Evolutionary conservation across 2,888 invertebrate genomes (phyloP), one percentile per base, ranked within the genome.

Genomic region (Schizaphis graminum): DNA sequence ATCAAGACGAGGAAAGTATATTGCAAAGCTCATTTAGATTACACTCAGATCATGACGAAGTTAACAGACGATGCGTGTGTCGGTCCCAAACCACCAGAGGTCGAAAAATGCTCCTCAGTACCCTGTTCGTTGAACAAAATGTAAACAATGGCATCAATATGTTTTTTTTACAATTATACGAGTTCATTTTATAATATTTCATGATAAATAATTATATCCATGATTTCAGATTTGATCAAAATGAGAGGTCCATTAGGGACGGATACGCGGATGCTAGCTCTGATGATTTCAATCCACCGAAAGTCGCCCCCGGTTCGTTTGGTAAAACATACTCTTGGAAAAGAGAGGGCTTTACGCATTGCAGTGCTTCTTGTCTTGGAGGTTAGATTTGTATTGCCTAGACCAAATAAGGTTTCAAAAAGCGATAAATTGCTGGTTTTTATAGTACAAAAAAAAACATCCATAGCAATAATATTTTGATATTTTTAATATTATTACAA

Each of bases 21-120:
- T 95, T 99, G 99, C 96, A 98, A 98, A 96, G 99, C 99, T 95
- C 99, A 98, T 96, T 96, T 99, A 95, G 98, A 98, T 96, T 99
- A 98, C 96, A 98, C 98, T 94, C 97, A 98, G 95, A 98, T 98
- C 0, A 97, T 98, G 92, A 98, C 98, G 11, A 98, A 98, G 95
- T 96, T 99, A 24, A 98, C 98, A 0, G 98, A 99, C 95, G 97
- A 97, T 92, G 97, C 98, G 95, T 99, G 99, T 95, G 97, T 97
- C 95, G 98, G 98, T 0, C 97, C 97, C 0, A 98, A 98, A 95
- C 99, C 99, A 0, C 96, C 97, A 0, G 98, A 98, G 95, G 97
- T 97, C 0, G 98, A 98, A 95, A 96, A 97, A 95, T 99, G 99
- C 95, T 97, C 97, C 47, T 97, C 97, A 96, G 97, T 97, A 94